Evolutionary conservation across 2,888 invertebrate species (phyloP).

Genomic region (Xylophagus ater): DNA sequence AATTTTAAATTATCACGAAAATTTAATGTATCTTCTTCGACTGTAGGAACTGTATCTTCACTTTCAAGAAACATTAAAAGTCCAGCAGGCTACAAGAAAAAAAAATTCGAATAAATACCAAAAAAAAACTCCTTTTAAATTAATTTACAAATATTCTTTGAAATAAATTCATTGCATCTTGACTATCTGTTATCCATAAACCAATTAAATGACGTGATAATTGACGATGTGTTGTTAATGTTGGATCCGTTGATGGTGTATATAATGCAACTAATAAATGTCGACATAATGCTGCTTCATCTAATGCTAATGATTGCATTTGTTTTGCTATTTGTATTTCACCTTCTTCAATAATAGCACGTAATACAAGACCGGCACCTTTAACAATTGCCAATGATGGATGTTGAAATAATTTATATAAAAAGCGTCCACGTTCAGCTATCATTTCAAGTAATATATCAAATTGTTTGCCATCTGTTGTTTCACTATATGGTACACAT

Average conservation of each 20-base stretch:
- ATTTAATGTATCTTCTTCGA: constrained; percentile 59
- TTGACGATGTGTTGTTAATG: constrained; percentile 77
- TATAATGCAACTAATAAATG: constrained; percentile 87
- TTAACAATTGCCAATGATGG: constrained; percentile 97
- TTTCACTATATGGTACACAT: constrained; percentile 98
- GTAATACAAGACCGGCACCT: constrained; percentile 93
- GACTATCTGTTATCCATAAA: constrained; percentile 92
- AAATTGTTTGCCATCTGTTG: constrained; percentile 93
- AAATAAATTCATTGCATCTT: constrained; percentile 77
- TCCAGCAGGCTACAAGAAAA: constrained; percentile 66
- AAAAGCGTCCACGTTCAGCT: constrained; percentile 76
- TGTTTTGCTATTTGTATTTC: constrained; percentile 79
- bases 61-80: constrained; percentile 82
- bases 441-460: constrained; percentile 90
- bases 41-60: constrained; percentile 67
- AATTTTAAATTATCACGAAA: constrained; percentile 91
- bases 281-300: constrained; percentile 90
- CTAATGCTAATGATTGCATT: constrained; percentile 92
- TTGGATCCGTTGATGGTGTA: constrained; percentile 66
- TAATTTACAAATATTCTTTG: constrained; percentile 70
- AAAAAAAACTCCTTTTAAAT: background rate
- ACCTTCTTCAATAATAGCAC: constrained; percentile 96
- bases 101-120: constrained; percentile 4
- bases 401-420: constrained; percentile 77
- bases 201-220: constrained; percentile 89